phyloP scores from a whole-genome alignment of 2,113 vertebrate genomes.

The Ginglymostoma cirratum region DNA sequence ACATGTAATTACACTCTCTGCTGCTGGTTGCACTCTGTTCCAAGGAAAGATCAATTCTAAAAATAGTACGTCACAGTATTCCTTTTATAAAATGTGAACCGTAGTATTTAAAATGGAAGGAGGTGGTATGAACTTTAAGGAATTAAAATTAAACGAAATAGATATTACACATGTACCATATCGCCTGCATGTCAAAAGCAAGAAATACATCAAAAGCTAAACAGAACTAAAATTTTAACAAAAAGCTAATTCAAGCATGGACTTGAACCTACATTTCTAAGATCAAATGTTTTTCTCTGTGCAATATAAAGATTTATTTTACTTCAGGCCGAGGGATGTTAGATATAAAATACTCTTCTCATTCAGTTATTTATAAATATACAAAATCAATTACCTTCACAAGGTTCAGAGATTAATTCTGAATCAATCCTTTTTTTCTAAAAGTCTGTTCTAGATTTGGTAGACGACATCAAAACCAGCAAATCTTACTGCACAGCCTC shows the following conservation, averaged over 20 bases:
- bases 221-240: background rate
- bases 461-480: background rate
- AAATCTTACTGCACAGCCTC: constrained; percentile 23
- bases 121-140: background rate
- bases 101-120: background rate
- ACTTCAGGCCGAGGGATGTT: background rate
- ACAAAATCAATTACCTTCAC: constrained; percentile 17
- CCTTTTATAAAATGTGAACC: background rate
- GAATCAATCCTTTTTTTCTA: constrained; percentile 17
- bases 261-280: background rate
- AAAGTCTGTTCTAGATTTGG: background rate
- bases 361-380: constrained; percentile 27
- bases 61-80: background rate
- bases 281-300: background rate
- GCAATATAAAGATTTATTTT: constrained; percentile 15
- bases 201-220: background rate
- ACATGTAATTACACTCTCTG: background rate
- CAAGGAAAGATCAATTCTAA: background rate
- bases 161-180: background rate
- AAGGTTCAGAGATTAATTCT: constrained; percentile 23
- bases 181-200: background rate
- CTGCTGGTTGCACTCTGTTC: background rate
- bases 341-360: background rate
- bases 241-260: background rate
- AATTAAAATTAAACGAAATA: background rate